phyloP scores from a whole-genome alignment of 2,888 invertebrate species.

The Drosophila tanythrix region DNA sequence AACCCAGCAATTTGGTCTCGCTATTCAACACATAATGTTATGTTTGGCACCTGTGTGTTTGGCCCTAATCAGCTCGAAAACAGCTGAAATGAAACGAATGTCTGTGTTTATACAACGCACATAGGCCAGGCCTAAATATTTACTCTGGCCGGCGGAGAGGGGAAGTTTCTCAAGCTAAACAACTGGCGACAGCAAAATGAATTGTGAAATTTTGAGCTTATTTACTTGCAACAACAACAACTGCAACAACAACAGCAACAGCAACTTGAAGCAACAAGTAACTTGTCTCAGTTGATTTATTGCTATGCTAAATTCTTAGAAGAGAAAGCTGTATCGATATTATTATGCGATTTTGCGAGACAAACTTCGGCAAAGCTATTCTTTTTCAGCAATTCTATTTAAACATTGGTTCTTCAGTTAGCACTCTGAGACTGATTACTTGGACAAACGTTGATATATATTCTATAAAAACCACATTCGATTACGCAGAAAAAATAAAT shows the following conservation, averaged over 20 bases:
- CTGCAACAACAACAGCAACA: neutral
- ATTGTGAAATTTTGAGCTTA: conserved; percentile 64
- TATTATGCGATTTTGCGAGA: neutral
- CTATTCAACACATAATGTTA: neutral
- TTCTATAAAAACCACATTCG: neutral
- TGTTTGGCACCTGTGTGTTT: conserved; percentile 49
- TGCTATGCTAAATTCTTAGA: conserved; percentile 50
- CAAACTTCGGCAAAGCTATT: neutral
- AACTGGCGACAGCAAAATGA: conserved; percentile 49
- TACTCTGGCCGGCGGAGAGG: neutral
- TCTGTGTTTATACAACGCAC: conserved; percentile 63
- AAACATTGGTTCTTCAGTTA: neutral
- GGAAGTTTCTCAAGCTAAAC: conserved; percentile 42
- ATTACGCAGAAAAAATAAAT: neutral
- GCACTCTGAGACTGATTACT: neutral
- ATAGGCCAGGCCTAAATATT: conserved; percentile 16
- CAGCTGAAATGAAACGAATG: conserved; percentile 39
- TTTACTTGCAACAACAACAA: conserved; percentile 44
- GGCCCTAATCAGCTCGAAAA: conserved; percentile 67
- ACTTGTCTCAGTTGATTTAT: conserved; percentile 43
- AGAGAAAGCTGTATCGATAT: conserved; percentile 33
- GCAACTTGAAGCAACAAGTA: conserved; percentile 20
- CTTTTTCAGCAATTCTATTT: neutral
- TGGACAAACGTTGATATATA: neutral
- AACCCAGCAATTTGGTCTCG: neutral